phyloP scores from a whole-genome alignment of 2,888 invertebrate genomes.

The Pheosia tremula region DNA sequence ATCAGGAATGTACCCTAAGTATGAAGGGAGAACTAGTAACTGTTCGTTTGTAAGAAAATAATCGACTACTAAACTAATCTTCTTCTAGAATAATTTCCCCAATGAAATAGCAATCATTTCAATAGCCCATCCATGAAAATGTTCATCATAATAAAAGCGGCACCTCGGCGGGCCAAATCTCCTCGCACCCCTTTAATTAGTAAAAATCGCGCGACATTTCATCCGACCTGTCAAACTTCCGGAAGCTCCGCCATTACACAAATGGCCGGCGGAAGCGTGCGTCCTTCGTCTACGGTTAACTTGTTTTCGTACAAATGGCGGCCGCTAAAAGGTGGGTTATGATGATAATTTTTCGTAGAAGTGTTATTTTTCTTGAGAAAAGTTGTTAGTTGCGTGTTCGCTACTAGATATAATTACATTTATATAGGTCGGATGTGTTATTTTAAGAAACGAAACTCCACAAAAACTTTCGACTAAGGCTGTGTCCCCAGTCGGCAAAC shows the following conservation, averaged over 20 bases:
- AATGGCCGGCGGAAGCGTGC: conserved; percentile 62
- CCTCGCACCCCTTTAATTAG: conserved; percentile 68
- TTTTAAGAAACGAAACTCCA: no score
- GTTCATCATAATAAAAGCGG: conserved; percentile 29
- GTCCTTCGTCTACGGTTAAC: conserved; percentile 60
- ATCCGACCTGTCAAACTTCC: conserved; percentile 78
- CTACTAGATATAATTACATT: not conserved
- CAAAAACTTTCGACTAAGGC: no score
- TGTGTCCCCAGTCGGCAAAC: no score
- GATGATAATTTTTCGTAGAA: conserved; percentile 36
- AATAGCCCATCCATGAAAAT: conserved; percentile 17
- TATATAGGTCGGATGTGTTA: no score
- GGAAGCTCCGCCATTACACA: conserved; percentile 64
- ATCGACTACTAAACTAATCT: not conserved
- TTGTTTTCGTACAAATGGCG: conserved; percentile 77
- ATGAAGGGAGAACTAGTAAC: not conserved
- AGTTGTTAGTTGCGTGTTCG: not conserved
- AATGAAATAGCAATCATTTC: conserved; percentile 24
- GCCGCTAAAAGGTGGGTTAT: conserved; percentile 66
- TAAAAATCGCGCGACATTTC: conserved; percentile 82
- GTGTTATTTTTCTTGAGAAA: not conserved
- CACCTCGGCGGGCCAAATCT: conserved; percentile 18
- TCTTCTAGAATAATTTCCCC: conserved; percentile 16
- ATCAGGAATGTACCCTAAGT: no score
- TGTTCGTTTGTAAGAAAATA: not conserved